These are phyloP conservation scores for Colistium nudipinnis DNA, from an alignment of 2,113 vertebrate genomes.

Conservation along the genomic window DNA sequence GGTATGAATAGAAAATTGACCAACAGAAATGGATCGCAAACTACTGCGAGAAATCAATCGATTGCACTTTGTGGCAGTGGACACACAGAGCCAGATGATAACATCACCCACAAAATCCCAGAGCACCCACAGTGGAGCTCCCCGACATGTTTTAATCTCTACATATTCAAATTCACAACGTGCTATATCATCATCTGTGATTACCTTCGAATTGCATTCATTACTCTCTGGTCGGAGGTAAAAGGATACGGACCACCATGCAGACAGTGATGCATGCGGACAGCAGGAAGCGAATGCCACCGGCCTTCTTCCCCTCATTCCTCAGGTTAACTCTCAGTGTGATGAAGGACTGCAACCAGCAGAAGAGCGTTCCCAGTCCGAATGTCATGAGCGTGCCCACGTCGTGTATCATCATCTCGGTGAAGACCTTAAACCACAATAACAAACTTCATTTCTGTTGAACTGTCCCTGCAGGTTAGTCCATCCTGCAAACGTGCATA, in stretches of 20 bases:
- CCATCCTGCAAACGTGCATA: neutral
- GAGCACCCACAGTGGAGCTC: too few species aligned
- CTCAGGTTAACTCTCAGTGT: constrained; percentile 89
- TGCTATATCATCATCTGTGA: neutral
- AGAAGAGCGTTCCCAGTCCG: constrained; percentile 87
- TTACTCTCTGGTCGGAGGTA: neutral
- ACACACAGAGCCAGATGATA: too few species aligned
- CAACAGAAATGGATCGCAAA: too few species aligned
- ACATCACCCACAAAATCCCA: too few species aligned
- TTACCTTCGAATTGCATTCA: neutral
- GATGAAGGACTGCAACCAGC: constrained; percentile 91
- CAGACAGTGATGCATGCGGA: constrained; percentile 86
- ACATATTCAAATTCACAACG: neutral
- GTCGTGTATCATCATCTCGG: constrained; percentile 84
- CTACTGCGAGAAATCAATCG: too few species aligned
- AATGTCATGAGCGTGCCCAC: constrained; percentile 86
- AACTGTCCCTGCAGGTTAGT: neutral
- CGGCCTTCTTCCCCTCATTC: constrained; percentile 84
- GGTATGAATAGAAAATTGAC: too few species aligned
- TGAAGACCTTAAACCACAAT: constrained; percentile 80
- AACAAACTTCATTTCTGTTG: neutral
- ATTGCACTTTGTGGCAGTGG: too few species aligned
- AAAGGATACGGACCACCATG: constrained; percentile 92
- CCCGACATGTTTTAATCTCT: too few species aligned
- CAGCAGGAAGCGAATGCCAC: constrained; percentile 84